Evolutionary conservation across 2,888 invertebrate species (phyloP).

Genomic region (Drosophila borborema): DNA sequence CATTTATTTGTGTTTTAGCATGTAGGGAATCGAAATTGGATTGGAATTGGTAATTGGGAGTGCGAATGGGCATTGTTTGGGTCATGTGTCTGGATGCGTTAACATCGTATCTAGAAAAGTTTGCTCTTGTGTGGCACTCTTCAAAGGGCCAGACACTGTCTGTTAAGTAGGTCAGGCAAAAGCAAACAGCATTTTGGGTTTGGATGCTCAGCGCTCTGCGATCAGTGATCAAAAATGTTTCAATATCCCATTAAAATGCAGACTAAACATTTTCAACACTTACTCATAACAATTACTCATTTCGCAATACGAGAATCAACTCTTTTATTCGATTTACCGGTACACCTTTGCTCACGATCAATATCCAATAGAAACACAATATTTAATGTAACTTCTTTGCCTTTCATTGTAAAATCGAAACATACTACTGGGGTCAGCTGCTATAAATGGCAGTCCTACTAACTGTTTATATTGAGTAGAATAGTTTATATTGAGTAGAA

Average conservation of each 20-base stretch:
- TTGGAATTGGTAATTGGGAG: constrained; percentile 28
- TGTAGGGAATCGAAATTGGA: constrained; percentile 33
- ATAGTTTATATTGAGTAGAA: background rate
- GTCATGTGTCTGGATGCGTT: constrained; percentile 44
- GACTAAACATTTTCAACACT: background rate
- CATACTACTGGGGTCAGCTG: too few relatives aligned
- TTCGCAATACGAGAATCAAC: background rate
- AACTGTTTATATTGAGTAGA: background rate
- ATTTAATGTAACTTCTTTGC: too few relatives aligned
- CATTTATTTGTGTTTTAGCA: constrained; percentile 15
- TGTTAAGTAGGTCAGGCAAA: constrained; percentile 71
- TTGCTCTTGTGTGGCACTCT: constrained; percentile 29
- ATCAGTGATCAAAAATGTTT: constrained; percentile 35
- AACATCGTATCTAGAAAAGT: constrained; percentile 46
- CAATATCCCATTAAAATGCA: constrained; percentile 28
- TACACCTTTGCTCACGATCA: background rate
- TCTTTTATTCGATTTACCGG: background rate
- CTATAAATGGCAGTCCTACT: too few relatives aligned
- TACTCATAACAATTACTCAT: background rate
- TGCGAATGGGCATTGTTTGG: constrained; percentile 8
- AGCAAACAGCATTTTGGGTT: background rate
- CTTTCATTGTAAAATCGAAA: too few relatives aligned
- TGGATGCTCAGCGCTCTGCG: background rate
- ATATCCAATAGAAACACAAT: too few relatives aligned
- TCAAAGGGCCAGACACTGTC: constrained; percentile 54